These are phyloP conservation scores for Spea multiplicata DNA, from an alignment of 2,113 vertebrate genomes.

Conservation along the genomic window DNA sequence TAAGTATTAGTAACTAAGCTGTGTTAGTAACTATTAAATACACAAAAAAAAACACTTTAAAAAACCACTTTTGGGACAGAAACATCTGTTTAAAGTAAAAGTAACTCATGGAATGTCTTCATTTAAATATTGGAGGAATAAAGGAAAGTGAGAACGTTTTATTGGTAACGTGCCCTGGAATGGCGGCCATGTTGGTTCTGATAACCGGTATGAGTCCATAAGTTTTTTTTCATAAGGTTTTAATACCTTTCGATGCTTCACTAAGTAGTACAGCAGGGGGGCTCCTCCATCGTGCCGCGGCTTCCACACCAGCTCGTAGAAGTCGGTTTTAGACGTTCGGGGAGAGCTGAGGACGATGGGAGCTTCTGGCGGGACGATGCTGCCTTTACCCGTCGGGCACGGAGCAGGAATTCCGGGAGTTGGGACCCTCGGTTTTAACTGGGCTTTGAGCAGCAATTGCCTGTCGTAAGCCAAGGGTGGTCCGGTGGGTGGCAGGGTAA, in stretches of 20 bases:
- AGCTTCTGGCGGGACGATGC: constrained; percentile 76
- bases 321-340: constrained; percentile 87
- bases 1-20: too few relatives aligned
- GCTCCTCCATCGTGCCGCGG: constrained; percentile 79
- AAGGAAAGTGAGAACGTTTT: too few relatives aligned
- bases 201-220: too few relatives aligned
- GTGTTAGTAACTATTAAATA: too few relatives aligned
- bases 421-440: constrained; percentile 57
- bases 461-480: constrained; percentile 62
- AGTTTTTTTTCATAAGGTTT: too few relatives aligned
- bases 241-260: constrained; percentile 92
- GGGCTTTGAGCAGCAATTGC: constrained; percentile 68
- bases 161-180: too few relatives aligned
- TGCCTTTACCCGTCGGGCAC: constrained; percentile 69
- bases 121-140: too few relatives aligned
- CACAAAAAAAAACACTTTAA: too few relatives aligned
- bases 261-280: constrained; percentile 82
- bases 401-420: constrained; percentile 60
- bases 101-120: too few relatives aligned
- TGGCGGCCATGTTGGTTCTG: too few relatives aligned
- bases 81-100: too few relatives aligned
- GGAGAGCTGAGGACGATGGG: constrained; percentile 93
- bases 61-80: too few relatives aligned
- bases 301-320: constrained; percentile 90
- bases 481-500: constrained; percentile 39